A percentile compares a stretch with the other conserved stretches of the same genome.
Evolutionary conservation across 2,797 vertebrate genomes (phyloP).

Genomic region (Sphenopsis melanotis): DNA sequence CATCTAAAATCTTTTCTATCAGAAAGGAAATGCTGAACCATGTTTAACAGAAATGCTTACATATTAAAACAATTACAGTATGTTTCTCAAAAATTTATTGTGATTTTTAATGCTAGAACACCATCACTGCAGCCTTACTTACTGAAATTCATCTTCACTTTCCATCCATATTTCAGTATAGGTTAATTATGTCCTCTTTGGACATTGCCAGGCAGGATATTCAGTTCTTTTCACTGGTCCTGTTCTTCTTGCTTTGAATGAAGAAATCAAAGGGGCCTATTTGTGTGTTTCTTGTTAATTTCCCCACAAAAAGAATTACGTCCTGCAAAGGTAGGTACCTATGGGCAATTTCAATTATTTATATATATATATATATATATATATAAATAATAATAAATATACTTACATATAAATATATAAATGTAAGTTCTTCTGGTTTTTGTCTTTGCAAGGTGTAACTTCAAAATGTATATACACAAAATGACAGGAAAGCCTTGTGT

Average conservation of each 20-base stretch:
- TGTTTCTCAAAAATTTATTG: neutral
- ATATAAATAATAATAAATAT: too few relatives aligned
- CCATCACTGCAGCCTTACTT: neutral
- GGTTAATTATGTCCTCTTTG: neutral
- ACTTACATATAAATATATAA: neutral
- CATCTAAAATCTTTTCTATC: neutral
- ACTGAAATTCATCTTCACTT: neutral
- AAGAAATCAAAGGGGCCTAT: neutral
- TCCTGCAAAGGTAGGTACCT: neutral
- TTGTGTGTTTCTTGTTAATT: neutral
- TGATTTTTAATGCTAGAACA: neutral
- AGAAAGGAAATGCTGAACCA: neutral
- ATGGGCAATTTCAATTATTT: neutral
- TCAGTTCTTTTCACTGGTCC: neutral
- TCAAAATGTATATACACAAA: neutral
- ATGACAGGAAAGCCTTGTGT: neutral
- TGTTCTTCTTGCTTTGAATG: neutral
- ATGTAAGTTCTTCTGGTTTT: neutral
- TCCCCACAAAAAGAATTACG: neutral
- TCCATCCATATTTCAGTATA: neutral
- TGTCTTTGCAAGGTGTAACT: neutral
- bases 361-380: fast-evolving
- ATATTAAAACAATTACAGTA: neutral
- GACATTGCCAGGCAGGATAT: neutral
- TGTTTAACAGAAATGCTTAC: neutral